These are phyloP conservation scores for Aplodontia rufa DNA, from an alignment of 2,113 vertebrate species.

Conservation along the genomic window DNA sequence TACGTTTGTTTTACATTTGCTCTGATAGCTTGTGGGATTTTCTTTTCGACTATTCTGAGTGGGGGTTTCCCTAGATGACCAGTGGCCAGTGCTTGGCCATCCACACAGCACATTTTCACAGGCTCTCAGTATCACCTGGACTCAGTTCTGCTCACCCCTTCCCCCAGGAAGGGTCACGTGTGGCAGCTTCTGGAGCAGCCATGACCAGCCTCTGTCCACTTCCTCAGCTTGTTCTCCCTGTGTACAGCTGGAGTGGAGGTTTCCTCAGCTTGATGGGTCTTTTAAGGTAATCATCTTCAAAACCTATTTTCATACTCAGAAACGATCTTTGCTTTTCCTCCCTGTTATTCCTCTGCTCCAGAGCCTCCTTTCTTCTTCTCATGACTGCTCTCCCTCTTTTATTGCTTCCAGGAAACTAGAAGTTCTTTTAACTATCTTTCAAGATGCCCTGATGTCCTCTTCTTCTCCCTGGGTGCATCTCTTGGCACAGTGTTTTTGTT, in stretches of 20 bases:
- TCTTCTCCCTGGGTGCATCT: rapidly evolving
- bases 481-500: neutral
- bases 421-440: neutral
- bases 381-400: neutral
- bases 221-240: neutral
- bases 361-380: neutral
- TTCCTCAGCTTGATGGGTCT: neutral
- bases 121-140: rapidly evolving
- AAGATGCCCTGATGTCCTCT: neutral
- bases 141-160: rapidly evolving
- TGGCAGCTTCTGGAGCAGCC: rapidly evolving
- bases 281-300: neutral
- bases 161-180: rapidly evolving
- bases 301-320: neutral
- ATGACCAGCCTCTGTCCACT: neutral
- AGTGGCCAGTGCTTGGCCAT: neutral
- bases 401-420: neutral
- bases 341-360: neutral
- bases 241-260: neutral
- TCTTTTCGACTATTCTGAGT: neutral
- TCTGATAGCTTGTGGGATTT: neutral
- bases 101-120: rapidly evolving
- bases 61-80: neutral
- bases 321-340: neutral
- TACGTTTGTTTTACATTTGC: neutral